Evolutionary conservation across 2,797 vertebrate genomes (phyloP), one percentile per base, ranked within the genome.

Genomic region (Vipera ursinii): DNA sequence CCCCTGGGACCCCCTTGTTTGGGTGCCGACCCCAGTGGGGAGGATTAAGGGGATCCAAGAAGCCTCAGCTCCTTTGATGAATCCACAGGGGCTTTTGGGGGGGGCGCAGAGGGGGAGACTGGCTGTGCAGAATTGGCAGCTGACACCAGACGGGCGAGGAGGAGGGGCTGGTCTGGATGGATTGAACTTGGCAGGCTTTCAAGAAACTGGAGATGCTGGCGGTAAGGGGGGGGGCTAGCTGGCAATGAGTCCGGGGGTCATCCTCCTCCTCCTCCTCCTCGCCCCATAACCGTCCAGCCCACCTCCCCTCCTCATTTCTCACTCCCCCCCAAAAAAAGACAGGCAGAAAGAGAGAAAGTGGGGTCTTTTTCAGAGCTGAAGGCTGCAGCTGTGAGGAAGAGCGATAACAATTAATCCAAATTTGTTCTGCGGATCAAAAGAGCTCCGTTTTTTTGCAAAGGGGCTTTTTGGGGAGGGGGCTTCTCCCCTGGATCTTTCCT

Each of bases 21-120:
- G 93, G 20, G 85, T 60, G 51, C 51, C 51, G 51, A 53, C 51
- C 51, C 51, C 51, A 53, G 51, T 53, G 51, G 51, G 1, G 15
- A 95, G 96, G 95, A 96, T 98, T 97, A 98, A 91, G 91, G 90
- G 95, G 97, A 97, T 97, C 97, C 97, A 97, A 97, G 97, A 90
- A 92, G 91, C 92, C 92, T 87, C 82, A 92, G 96, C 89, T 0
- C 0, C 97, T 97, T 93, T 94, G 96, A 95, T 96, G 85, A 17
- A 0, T n/a, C 1, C 0, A 2, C 93, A 32, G 60, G 92, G 90
- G 73, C 1, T 44, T 78, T 14, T 73, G 38, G 8, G 93, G 0
- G 57, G 0, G 28, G 38, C 38, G 38, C 2, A 2, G 0, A 7
- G 32, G 86, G 89, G 73, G 63, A 93, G 56, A 92, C 92, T 91